Evolutionary conservation across 2,113 vertebrate genomes (phyloP).

Genomic region (Corythoichthys haematopterus): DNA sequence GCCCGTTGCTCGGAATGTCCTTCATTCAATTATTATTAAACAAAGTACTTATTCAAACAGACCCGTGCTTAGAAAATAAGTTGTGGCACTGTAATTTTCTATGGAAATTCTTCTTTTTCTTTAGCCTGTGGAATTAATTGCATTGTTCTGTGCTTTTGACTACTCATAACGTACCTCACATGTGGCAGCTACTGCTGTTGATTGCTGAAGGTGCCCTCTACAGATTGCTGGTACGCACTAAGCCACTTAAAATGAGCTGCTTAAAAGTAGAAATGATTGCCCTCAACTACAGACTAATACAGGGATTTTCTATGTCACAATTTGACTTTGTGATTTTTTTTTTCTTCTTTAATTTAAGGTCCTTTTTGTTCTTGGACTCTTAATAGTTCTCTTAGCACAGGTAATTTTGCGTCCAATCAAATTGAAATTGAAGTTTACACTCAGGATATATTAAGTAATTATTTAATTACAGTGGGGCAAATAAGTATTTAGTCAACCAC

Average conservation of each 20-base stretch:
- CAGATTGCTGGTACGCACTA: conserved; percentile 59
- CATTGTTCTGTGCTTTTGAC: conserved; percentile 45
- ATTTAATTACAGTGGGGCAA: too few relatives aligned
- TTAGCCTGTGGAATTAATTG: conserved; percentile 56
- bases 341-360: conserved; percentile 10
- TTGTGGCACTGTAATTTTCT: conserved; percentile 41
- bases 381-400: not conserved
- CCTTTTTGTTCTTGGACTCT: not conserved
- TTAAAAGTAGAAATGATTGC: conserved; percentile 64
- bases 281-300: conserved; percentile 42
- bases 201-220: conserved; percentile 70
- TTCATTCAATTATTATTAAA: conserved; percentile 66
- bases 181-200: conserved; percentile 56
- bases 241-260: conserved; percentile 63
- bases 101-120: conserved; percentile 47
- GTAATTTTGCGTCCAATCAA: not conserved
- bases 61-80: conserved; percentile 59
- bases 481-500: too few relatives aligned
- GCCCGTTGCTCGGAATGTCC: conserved; percentile 40
- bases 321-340: conserved; percentile 20
- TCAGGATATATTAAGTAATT: not conserved
- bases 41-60: conserved; percentile 63
- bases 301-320: conserved; percentile 31
- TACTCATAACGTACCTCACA: conserved; percentile 48
- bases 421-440: not conserved